Evolutionary conservation across 2,113 vertebrate species (phyloP).

Genomic region (Coptodon rendalli): DNA sequence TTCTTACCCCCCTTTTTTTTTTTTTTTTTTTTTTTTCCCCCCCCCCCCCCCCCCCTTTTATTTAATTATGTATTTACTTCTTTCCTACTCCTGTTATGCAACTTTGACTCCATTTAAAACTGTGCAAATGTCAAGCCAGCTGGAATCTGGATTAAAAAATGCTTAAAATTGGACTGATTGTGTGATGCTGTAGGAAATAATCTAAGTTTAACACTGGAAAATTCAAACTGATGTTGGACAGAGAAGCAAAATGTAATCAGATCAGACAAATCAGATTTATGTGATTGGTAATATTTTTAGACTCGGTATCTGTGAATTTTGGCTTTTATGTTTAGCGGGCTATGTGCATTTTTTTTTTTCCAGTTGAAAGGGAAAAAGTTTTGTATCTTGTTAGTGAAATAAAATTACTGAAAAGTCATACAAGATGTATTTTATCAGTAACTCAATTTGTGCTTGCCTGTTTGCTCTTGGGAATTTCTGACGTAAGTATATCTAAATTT

Average conservation of each 20-base stretch:
- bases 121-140: not conserved
- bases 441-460: not conserved
- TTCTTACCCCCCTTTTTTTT: too few relatives aligned
- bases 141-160: not conserved
- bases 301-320: not conserved
- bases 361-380: not conserved
- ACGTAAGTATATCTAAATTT: not conserved
- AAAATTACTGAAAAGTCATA: not conserved
- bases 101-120: not conserved
- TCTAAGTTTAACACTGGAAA: not conserved
- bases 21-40: not conserved
- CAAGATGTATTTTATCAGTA: not conserved
- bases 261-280: not conserved
- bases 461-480: not conserved
- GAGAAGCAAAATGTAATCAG: not conserved
- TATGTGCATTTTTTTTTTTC: not conserved
- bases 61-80: not conserved
- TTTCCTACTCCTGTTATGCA: not conserved
- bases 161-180: not conserved
- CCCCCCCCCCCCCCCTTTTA: accelerated
- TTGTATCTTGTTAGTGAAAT: not conserved
- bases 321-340: not conserved
- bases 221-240: not conserved
- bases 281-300: not conserved
- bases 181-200: not conserved